A percentile compares a stretch with the other conserved stretches of the same genome.
Conservation (phyloP, 2,113 vertebrate species). For the Willisornis vidua region DNA sequence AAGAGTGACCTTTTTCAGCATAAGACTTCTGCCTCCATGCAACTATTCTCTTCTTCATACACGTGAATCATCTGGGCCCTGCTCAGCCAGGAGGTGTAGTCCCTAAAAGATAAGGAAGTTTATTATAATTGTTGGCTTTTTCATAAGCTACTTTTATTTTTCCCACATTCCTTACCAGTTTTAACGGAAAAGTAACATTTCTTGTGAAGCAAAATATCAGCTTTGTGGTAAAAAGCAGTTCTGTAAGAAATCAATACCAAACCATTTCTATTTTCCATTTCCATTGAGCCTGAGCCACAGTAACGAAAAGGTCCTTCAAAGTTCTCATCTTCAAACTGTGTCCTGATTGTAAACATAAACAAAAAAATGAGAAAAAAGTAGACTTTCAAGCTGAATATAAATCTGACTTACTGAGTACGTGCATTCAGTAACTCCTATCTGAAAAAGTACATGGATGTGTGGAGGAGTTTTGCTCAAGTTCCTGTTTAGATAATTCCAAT, state of each 20-base stretch:
- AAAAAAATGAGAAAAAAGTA: neutral
- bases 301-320: neutral
- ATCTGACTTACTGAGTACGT: neutral
- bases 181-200: neutral
- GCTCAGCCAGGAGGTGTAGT: neutral
- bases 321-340: neutral
- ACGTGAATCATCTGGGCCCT: neutral
- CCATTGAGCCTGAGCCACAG: neutral
- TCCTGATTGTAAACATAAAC: neutral
- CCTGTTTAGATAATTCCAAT: neutral
- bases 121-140: neutral
- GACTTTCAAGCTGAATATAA: neutral
- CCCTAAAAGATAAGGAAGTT: neutral
- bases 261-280: neutral
- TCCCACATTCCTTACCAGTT: neutral
- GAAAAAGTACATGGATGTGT: neutral
- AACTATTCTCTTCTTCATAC: neutral
- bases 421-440: neutral
- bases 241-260: neutral
- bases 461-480: neutral
- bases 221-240: neutral
- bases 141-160: neutral
- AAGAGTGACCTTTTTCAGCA: conserved; percentile 4
- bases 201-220: neutral
- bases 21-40: neutral